Conservation (phyloP, 2,888 invertebrate genomes). For the Coleophora deauratella region DNA sequence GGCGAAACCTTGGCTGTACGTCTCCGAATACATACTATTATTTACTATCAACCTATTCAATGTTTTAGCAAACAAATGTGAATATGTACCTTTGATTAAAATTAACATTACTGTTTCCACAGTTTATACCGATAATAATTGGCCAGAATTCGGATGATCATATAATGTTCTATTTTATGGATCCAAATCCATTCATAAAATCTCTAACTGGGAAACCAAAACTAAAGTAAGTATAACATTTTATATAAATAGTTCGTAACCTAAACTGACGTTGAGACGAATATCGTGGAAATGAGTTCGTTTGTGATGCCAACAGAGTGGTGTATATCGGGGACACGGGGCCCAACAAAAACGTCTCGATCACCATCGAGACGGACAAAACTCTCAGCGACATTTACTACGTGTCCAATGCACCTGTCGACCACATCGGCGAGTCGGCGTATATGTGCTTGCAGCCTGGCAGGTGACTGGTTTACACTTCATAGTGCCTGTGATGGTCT, state of each 20-base stretch:
- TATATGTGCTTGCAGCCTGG: constrained; percentile 76
- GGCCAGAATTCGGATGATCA: constrained; percentile 63
- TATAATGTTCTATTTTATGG: constrained; percentile 66
- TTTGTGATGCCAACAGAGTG: constrained; percentile 32
- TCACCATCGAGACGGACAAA: constrained; percentile 54
- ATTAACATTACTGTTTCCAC: no score
- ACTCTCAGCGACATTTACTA: constrained; percentile 71
- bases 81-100: no score
- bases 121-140: constrained; percentile 61
- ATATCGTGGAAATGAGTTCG: not conserved
- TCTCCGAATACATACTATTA: no score
- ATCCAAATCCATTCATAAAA: constrained; percentile 73
- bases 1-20: no score
- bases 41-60: no score
- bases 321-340: constrained; percentile 60
- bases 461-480: constrained; percentile 44
- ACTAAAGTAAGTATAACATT: constrained; percentile 65
- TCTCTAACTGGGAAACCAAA: constrained; percentile 77
- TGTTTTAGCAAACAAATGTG: no score
- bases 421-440: constrained; percentile 71
- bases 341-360: constrained; percentile 55
- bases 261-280: not conserved
- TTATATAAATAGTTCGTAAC: not conserved
- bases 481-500: no score
- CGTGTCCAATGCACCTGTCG: constrained; percentile 55